These are phyloP conservation scores for Drosophila orosa DNA, from an alignment of 1,140 invertebrate genomes.

Conservation along the genomic window DNA sequence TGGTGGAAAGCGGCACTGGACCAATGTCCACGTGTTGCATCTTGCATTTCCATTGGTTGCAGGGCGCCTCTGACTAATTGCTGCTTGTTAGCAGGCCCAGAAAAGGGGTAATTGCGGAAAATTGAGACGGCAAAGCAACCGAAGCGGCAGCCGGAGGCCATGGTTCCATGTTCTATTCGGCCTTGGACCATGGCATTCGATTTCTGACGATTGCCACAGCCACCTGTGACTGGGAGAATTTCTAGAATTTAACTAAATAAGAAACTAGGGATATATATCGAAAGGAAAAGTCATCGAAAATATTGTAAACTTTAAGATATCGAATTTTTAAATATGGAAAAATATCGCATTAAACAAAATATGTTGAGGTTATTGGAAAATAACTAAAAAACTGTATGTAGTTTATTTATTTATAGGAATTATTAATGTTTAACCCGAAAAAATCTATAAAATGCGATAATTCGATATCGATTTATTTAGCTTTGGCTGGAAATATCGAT, in stretches of 20 bases:
- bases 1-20: neutral
- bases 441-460: too few species aligned
- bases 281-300: neutral
- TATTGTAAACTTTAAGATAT: neutral
- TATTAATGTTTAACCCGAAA: too few species aligned
- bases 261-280: neutral
- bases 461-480: too few species aligned
- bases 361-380: too few species aligned
- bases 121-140: conserved; percentile 13
- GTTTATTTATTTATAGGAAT: too few species aligned
- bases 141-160: neutral
- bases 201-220: conserved; percentile 8
- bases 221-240: neutral
- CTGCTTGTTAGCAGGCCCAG: conserved; percentile 40
- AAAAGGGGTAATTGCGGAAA: conserved; percentile 46
- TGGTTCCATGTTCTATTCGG: conserved; percentile 1
- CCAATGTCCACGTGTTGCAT: conserved; percentile 53
- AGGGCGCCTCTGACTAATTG: conserved; percentile 54
- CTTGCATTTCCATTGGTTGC: conserved; percentile 38
- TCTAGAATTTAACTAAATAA: neutral
- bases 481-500: too few species aligned
- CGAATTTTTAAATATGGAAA: neutral
- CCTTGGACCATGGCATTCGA: conserved; percentile 37
- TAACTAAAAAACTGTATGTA: too few species aligned
- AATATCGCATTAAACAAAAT: too few species aligned